Base-by-base conservation (phyloP, 2,797 vertebrate species). In the Onychomys leucogaster region DNA sequence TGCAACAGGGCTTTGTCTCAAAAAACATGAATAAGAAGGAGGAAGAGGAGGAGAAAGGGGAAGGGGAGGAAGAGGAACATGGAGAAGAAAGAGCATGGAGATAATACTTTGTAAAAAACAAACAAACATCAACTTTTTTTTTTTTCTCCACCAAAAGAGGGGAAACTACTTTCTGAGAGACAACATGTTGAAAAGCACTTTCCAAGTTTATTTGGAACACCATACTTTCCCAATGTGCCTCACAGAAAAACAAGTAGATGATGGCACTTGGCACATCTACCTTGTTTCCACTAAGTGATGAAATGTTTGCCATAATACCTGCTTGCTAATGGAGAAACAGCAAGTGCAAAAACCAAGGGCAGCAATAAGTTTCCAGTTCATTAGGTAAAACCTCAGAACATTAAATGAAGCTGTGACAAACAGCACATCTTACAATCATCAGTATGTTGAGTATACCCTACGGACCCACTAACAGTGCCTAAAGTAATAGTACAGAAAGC, bases 171-270 rank as follows among this genome's bases (percentile, higher is more conserved):
- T 94, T 89, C n/a, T 97, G 73, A 86, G 90, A 76, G 32, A 86
- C 12, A 88, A 37, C 0, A 3, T 91, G 85, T 34, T 95, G 82
- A 80, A 96, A 94, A 90, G 1, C 34, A 76, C 73, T 96, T 89
- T 90, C 73, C 94, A 96, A 71, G 55, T 49, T 96, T 88, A 32
- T 94, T 97, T 96, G 94, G 81, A 96, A 92, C 55, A 41, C 94
- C 97, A 95, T 96, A 85, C 89, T 57, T 78, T 89, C 86, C 86
- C 69, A 97, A 67, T 76, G 94, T 77, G 92, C 94, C 63, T 92
- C 94, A 96, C 43, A 88, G 23, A 96, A 90, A 80, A 94, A 90
- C 37, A 59, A 93, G 59, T 90, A 27, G n/a, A 37, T 83, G 37
- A 84, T 84, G 69, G 63, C 34, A 19, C 23, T 91, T 95, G 88